Percentiles rank a stretch among this genome's conserved stretches.
phyloP scores from a whole-genome alignment of 2,888 invertebrate species.

The Sarcophaga caerulescens region DNA sequence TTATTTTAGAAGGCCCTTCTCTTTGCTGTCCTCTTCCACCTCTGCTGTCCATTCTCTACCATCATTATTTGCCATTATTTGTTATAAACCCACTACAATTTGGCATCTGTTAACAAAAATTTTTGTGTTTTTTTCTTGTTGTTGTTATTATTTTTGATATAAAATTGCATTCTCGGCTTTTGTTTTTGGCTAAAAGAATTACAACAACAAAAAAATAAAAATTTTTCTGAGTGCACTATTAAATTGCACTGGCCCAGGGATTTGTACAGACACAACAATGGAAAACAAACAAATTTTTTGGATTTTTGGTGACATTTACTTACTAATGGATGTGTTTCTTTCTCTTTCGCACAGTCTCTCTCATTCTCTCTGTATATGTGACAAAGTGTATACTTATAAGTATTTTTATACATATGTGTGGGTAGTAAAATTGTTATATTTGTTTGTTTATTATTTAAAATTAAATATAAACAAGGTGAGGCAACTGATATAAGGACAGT shows the following conservation, averaged over 20 bases:
- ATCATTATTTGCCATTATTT: constrained; percentile 57
- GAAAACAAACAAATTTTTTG: constrained; percentile 45
- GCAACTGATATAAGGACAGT: background rate
- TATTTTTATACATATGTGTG: constrained; percentile 4
- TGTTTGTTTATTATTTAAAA: constrained; percentile 50
- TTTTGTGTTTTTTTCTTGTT: background rate
- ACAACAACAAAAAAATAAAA: constrained; percentile 32
- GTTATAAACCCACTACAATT: constrained; percentile 60
- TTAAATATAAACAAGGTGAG: constrained; percentile 22
- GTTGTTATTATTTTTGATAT: background rate
- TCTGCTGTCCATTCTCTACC: background rate
- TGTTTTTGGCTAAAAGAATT: constrained; percentile 39
- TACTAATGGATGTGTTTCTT: constrained; percentile 34
- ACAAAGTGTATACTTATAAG: background rate
- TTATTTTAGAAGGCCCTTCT: background rate
- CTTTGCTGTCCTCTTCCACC: background rate
- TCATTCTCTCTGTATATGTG: background rate
- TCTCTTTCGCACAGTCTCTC: no score
- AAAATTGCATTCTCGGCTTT: constrained; percentile 55
- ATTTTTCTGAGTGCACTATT: constrained; percentile 57
- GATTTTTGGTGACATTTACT: constrained; percentile 63
- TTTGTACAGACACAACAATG: constrained; percentile 38
- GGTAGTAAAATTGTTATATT: constrained; percentile 43
- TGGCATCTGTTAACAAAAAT: constrained; percentile 63
- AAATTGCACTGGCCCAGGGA: constrained; percentile 54